Percentiles rank a stretch among this genome's conserved stretches.
These are phyloP conservation scores for Branchipolynoe longqiensis DNA, from an alignment of 2,888 invertebrate genomes.

Conservation along the genomic window DNA sequence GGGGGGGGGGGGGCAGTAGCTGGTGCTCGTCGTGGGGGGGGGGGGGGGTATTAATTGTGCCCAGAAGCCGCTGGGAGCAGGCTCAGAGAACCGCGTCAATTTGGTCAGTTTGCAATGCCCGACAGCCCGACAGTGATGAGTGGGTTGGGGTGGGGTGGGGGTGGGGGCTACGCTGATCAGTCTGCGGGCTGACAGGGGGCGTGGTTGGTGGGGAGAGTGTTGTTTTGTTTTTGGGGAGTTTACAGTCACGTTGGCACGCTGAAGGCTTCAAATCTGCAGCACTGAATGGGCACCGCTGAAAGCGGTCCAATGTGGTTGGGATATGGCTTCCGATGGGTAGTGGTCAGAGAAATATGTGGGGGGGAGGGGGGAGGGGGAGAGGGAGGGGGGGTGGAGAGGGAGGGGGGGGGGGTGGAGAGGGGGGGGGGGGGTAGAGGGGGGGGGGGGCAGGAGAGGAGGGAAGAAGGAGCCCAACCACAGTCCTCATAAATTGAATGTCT, in stretches of 20 bases:
- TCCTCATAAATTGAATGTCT: too few relatives aligned
- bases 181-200: background rate
- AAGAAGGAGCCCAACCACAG: too few relatives aligned
- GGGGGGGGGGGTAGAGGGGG: too few relatives aligned
- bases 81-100: background rate
- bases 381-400: too few relatives aligned
- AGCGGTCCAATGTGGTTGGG: too few relatives aligned
- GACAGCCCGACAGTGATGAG: conserved; percentile 11
- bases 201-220: background rate
- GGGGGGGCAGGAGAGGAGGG: too few relatives aligned
- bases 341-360: too few relatives aligned
- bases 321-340: too few relatives aligned
- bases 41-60: background rate
- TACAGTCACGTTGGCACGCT: background rate
- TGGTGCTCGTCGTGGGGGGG: background rate
- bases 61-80: background rate
- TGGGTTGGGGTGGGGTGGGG: too few relatives aligned
- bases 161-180: background rate
- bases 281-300: too few relatives aligned
- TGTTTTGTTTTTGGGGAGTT: background rate
- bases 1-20: background rate
- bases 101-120: conserved; percentile 8
- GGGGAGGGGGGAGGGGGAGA: too few relatives aligned
- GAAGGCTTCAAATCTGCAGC: background rate
- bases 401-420: too few relatives aligned